Base-by-base conservation (phyloP, 92 coral and sea anemone species). In the Metridium senile region DNA sequence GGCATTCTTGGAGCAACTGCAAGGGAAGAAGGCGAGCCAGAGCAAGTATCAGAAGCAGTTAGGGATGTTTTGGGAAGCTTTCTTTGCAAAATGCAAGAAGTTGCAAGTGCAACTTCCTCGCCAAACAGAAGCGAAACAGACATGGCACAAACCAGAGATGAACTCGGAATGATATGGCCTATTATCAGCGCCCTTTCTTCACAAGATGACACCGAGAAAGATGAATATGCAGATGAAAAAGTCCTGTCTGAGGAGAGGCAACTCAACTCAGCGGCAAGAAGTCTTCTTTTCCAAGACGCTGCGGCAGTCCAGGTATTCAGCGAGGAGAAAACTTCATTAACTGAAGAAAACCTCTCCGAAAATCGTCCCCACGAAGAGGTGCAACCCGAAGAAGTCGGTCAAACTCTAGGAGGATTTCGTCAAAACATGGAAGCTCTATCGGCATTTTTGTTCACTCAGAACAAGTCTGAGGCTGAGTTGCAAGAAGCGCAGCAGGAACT, bases 81-180 rank as follows among this genome's bases (percentile, higher is more conserved):
- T 54, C 23, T 54, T 2, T 54, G 61, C 61, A 54, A 54, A 54
- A 54, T 54, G 61, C 61, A 54, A 54, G 61, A 54, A 54, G 61
- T 20, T 54, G 61, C 61, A 54, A 54, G 6, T 19, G 4, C 61
- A 9, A 54, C 13, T 2, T 54, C 4, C 25, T 16, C 61, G 17
- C 61, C n/a, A 6, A 19, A 54, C 25, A 20, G 4, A 54, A 16
- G 61, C 25, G 61, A 54, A 21, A 16, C 61, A 21, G 61, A 21
- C n/a, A 54, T 54, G n/a, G 25, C 61, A 2, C n/a, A 54, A 16
- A 21, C 61, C 23, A 59, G 22, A 26, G 31, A 26, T 2, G 31
- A 59, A 26, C 30, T 59, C 2, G 66, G 33, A 59, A 59, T 59
- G 11, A 29, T 59, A 3, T 59, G 66, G 66, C 66, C 66, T 8